phyloP scores from a whole-genome alignment of 2,888 invertebrate genomes.

The Hedya salicella region DNA sequence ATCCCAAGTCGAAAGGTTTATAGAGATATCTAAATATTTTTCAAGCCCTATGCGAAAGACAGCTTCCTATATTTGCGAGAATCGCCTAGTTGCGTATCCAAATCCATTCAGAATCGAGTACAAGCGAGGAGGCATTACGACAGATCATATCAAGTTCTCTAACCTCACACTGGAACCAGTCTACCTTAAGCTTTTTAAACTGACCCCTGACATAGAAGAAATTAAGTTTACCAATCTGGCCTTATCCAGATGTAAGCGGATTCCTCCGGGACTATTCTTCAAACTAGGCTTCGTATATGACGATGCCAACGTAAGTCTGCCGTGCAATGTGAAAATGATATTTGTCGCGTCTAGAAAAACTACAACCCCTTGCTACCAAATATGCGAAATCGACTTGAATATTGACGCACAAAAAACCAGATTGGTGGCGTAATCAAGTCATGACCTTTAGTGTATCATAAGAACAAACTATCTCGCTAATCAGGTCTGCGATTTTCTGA shows the following conservation, averaged over 20 bases:
- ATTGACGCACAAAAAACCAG: constrained; percentile 65
- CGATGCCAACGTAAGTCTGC: constrained; percentile 67
- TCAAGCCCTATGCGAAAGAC: constrained; percentile 73
- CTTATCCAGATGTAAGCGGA: constrained; percentile 67
- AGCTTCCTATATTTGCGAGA: constrained; percentile 75
- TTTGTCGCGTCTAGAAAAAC: constrained; percentile 76
- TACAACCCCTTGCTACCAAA: constrained; percentile 75
- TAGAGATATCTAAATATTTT: constrained; percentile 77
- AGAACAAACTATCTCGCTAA: neutral
- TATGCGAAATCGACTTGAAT: constrained; percentile 73
- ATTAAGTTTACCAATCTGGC: constrained; percentile 72
- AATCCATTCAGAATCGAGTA: constrained; percentile 67
- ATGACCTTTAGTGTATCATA: neutral
- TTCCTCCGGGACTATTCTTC: constrained; percentile 74
- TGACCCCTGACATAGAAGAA: constrained; percentile 72
- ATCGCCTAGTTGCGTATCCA: constrained; percentile 68
- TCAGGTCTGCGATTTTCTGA: neutral
- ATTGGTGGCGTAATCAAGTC: constrained; percentile 35
- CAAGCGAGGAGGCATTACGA: constrained; percentile 66
- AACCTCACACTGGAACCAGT: constrained; percentile 73
- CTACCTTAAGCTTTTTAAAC: constrained; percentile 71
- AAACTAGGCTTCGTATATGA: constrained; percentile 72
- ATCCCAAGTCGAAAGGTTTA: constrained; percentile 69
- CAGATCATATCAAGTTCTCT: constrained; percentile 69
- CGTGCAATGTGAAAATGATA: constrained; percentile 68